Evolutionary conservation across 2,797 vertebrate species (phyloP).

Genomic region (Myripristis murdjan): DNA sequence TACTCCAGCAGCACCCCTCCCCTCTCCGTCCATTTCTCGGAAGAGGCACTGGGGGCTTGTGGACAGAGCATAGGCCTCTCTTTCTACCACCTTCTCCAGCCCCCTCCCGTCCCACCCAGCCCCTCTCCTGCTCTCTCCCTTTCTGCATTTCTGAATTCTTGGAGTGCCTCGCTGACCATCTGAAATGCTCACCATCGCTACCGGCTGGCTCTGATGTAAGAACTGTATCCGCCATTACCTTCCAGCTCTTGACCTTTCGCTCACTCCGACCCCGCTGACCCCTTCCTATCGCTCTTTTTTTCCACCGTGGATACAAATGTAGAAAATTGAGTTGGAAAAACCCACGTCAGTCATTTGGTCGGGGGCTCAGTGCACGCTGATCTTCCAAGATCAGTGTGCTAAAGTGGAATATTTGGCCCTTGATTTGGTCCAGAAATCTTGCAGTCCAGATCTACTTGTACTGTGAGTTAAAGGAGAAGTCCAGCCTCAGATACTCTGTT

Average conservation of each 20-base stretch:
- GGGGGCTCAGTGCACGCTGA: background rate
- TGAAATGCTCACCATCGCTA: slow-evolving; percentile 19
- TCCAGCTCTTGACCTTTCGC: slow-evolving; percentile 21
- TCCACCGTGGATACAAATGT: slow-evolving; percentile 1
- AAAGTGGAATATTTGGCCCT: background rate
- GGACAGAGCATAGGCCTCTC: slow-evolving; percentile 55
- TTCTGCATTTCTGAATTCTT: slow-evolving; percentile 23
- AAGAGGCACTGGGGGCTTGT: slow-evolving; percentile 59
- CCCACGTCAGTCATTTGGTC: background rate
- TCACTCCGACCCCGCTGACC: slow-evolving; percentile 1
- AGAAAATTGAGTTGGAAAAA: background rate
- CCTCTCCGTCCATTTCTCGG: slow-evolving; percentile 63
- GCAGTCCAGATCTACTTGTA: background rate
- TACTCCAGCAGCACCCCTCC: slow-evolving; percentile 11
- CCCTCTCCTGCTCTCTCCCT: background rate
- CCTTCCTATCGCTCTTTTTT: slow-evolving; percentile 13
- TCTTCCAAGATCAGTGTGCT: background rate
- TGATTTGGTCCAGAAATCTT: background rate
- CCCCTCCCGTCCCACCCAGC: background rate
- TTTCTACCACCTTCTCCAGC: slow-evolving; percentile 5
- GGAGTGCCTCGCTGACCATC: slow-evolving; percentile 7
- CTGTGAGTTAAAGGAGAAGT: background rate
- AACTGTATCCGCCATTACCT: slow-evolving; percentile 35
- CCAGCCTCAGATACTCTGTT: no score
- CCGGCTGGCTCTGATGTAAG: slow-evolving; percentile 12